Conservation (phyloP, 1,140 invertebrate genomes). For the Caerostris darwini region DNA sequence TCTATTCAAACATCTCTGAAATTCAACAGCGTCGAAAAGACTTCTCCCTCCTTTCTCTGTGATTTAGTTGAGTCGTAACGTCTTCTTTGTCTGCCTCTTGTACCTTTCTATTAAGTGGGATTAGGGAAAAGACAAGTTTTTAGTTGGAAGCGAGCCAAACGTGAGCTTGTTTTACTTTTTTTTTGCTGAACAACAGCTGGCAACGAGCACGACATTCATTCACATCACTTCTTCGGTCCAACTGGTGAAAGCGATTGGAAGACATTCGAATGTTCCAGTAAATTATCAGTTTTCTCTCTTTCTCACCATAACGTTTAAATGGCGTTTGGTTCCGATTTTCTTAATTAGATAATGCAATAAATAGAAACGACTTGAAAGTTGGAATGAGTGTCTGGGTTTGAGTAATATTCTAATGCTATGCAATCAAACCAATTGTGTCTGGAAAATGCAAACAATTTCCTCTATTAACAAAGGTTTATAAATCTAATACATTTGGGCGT, state of each 20-base stretch:
- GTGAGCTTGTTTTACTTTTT: constrained; percentile 1
- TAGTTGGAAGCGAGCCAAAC: constrained; percentile 36
- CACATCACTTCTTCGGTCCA: constrained; percentile 11
- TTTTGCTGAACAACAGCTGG: constrained; percentile 14
- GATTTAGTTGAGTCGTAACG: constrained; percentile 5
- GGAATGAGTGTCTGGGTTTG: background rate
- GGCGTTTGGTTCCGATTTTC: background rate
- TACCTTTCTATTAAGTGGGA: constrained; percentile 10
- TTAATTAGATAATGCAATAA: background rate
- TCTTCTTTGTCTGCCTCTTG: background rate
- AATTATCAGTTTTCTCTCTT: background rate
- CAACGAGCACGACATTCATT: constrained; percentile 44
- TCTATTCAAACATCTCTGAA: background rate
- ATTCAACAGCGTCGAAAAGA: background rate
- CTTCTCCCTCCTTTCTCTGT: background rate
- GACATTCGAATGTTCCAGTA: constrained; percentile 4
- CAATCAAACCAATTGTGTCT: background rate
- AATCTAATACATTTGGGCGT: background rate
- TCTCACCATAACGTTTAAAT: background rate
- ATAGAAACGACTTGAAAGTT: background rate
- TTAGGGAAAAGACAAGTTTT: constrained; percentile 4
- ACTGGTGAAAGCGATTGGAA: background rate
- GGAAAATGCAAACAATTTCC: background rate
- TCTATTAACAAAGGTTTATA: background rate
- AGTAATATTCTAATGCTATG: background rate